A percentile compares a stretch with the other conserved stretches of the same genome.
Evolutionary conservation across 35 echinoderm and acorn worm species (phyloP).

Genomic region (Lytechinus pictus): DNA sequence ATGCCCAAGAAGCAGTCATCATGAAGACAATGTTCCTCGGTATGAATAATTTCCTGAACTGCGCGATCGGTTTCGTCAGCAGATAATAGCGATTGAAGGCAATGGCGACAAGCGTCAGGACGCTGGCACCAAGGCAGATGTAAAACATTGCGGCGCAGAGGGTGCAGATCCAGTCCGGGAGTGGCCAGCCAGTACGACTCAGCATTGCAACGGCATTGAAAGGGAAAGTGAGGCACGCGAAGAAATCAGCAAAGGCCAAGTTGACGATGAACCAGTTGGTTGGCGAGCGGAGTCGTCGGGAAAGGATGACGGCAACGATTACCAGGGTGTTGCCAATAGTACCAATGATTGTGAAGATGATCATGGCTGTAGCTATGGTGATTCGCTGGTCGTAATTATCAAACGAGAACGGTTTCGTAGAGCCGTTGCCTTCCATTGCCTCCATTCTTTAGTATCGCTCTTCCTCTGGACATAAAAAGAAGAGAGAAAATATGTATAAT

Average conservation of each 20-base stretch:
- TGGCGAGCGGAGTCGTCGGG: neutral
- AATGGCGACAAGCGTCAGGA: neutral
- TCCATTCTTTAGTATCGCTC: too few relatives aligned
- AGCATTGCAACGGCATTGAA: neutral
- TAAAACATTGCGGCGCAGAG: neutral
- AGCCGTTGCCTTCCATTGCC: too few relatives aligned
- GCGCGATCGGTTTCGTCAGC: neutral
- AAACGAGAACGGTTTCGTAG: neutral
- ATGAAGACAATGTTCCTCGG: neutral
- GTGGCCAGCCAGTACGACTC: neutral
- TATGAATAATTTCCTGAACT: neutral
- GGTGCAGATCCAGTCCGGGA: neutral
- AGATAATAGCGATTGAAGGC: neutral
- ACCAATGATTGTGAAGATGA: neutral
- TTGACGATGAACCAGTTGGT: slow-evolving; percentile 17
- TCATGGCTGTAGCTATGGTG: neutral
- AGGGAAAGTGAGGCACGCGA: neutral
- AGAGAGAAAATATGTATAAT: too few relatives aligned
- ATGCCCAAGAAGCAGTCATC: neutral
- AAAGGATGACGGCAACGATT: neutral
- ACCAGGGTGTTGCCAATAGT: neutral
- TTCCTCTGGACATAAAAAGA: too few relatives aligned
- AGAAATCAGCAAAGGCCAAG: neutral
- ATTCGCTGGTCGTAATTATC: neutral
- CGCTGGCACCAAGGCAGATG: neutral